These are phyloP conservation scores for Idris sp. DNA, from an alignment of 1,140 invertebrate species.

Conservation along the genomic window DNA sequence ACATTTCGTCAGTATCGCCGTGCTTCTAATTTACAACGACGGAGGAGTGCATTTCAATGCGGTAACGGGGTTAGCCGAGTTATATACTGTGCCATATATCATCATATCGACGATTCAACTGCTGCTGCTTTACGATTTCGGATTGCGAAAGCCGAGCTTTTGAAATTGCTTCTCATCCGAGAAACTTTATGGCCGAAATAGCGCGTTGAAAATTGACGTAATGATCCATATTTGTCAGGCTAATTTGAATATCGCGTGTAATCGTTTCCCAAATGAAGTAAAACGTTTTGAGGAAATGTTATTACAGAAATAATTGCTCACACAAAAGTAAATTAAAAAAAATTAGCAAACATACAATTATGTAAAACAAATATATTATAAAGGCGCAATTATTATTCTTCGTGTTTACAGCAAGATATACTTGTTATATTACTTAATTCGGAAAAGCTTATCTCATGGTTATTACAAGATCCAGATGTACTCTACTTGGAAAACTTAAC, in stretches of 20 bases:
- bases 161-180: constrained; percentile 13
- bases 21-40: constrained; percentile 58
- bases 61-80: constrained; percentile 60
- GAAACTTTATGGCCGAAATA: constrained; percentile 12
- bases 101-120: constrained; percentile 54
- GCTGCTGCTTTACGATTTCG: constrained; percentile 58
- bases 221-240: constrained; percentile 21
- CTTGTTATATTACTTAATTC: too few species aligned
- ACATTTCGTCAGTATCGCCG: constrained; percentile 34
- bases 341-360: too few species aligned
- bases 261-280: too few species aligned
- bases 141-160: constrained; percentile 20
- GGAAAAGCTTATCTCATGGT: constrained; percentile 6
- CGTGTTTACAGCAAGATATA: too few species aligned
- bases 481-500: constrained; percentile 32
- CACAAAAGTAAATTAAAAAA: too few species aligned
- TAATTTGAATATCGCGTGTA: constrained; percentile 19
- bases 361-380: too few species aligned
- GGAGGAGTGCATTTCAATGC: constrained; percentile 44
- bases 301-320: too few species aligned
- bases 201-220: constrained; percentile 12
- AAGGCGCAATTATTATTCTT: too few species aligned
- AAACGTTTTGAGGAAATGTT: too few species aligned
- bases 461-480: constrained; percentile 34
- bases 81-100: constrained; percentile 60